Percentiles rank a stretch among this genome's conserved stretches.
Conservation (phyloP, 2,797 vertebrate species). For the Threskiornis aethiopicus region DNA sequence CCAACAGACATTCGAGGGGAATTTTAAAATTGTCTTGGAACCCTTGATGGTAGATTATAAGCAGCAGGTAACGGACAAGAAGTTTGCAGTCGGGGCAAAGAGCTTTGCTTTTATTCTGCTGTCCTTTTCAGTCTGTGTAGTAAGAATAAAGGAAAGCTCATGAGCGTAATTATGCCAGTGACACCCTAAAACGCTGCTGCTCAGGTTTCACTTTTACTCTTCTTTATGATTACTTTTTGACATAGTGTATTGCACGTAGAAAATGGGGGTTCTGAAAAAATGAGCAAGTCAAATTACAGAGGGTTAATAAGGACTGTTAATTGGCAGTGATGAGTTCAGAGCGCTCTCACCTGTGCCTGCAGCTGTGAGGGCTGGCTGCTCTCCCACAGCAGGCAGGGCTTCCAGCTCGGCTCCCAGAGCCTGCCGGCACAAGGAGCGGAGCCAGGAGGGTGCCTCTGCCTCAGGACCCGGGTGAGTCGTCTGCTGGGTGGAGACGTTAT, state of each 20-base stretch:
- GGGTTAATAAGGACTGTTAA: not conserved
- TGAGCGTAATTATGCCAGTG: not conserved
- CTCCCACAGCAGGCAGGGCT: not conserved
- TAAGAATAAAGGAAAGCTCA: not conserved
- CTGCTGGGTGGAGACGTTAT: accelerated
- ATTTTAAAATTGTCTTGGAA: not conserved
- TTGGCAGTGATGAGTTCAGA: not conserved
- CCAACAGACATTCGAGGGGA: not conserved
- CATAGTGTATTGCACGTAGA: not conserved
- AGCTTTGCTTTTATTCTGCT: not conserved
- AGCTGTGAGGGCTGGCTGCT: not conserved
- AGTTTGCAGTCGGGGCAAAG: not conserved
- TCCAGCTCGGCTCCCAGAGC: accelerated
- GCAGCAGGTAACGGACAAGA: not conserved
- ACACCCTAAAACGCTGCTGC: not conserved
- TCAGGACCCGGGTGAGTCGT: accelerated
- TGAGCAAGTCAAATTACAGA: not conserved
- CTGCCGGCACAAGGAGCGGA: accelerated
- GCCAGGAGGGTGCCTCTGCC: accelerated
- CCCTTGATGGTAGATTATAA: not conserved
- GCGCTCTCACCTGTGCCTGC: not conserved
- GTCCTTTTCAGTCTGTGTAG: not conserved
- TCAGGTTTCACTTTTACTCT: not conserved
- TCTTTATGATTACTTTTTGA: not conserved
- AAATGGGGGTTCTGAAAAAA: not conserved